phyloP scores from a whole-genome alignment of 2,797 vertebrate genomes.

The Hemibagrus guttatus region DNA sequence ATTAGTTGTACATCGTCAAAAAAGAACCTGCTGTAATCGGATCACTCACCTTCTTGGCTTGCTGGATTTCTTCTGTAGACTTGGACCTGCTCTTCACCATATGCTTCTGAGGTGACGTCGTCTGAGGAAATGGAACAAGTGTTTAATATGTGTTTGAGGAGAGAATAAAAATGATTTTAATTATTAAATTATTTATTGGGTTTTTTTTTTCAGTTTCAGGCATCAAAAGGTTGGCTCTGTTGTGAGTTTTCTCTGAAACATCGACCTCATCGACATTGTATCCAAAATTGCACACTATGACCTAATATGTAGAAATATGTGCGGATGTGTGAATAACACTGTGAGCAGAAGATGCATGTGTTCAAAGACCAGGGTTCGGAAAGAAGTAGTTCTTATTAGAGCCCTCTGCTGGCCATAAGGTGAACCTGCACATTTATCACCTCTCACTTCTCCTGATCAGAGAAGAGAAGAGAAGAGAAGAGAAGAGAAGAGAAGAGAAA shows the following conservation, averaged over 20 bases:
- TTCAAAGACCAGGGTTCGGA: not conserved
- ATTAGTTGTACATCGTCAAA: not conserved
- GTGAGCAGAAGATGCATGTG: not conserved
- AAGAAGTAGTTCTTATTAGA: not conserved
- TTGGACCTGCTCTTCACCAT: slow-evolving; percentile 81
- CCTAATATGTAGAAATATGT: not conserved
- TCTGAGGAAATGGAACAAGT: slow-evolving; percentile 45
- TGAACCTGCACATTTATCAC: not conserved
- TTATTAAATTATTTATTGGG: not conserved
- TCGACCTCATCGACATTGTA: not conserved
- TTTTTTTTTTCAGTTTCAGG: not conserved
- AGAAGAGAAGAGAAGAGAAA: too few species aligned
- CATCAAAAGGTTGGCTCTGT: not conserved
- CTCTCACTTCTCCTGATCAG: not conserved
- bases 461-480: too few species aligned
- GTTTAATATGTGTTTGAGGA: not conserved
- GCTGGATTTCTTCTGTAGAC: slow-evolving; percentile 83
- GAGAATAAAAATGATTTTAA: not conserved
- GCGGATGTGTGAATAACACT: not conserved
- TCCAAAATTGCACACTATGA: not conserved
- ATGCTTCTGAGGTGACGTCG: slow-evolving; percentile 81
- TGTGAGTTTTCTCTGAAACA: not conserved
- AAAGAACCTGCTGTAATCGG: too few species aligned
- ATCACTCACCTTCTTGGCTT: slow-evolving; percentile 76
- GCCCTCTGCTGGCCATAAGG: not conserved